Percentiles rank a stretch among this genome's conserved stretches.
phyloP scores from a whole-genome alignment of 2,888 invertebrate species.

The Apotomis turbidana region DNA sequence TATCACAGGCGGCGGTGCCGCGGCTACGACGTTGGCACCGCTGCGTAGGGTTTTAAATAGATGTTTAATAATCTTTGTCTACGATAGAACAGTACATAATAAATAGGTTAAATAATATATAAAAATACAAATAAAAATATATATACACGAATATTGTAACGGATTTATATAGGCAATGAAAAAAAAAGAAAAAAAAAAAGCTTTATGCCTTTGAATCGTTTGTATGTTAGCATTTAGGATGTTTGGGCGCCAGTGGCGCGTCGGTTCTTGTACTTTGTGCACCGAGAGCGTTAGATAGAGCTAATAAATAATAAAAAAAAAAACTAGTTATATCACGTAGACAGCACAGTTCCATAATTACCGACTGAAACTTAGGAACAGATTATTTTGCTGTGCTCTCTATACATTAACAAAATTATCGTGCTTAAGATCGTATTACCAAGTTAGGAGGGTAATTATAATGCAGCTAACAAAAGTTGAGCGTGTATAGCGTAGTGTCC shows the following conservation, averaged over 20 bases:
- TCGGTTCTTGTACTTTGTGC: conserved; percentile 68
- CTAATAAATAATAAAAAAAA: conserved; percentile 65
- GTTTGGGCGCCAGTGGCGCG: conserved; percentile 67
- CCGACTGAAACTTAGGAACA: conserved; percentile 29
- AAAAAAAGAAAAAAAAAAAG: conserved; percentile 75
- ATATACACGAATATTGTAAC: conserved; percentile 81
- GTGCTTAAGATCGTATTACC: conserved; percentile 75
- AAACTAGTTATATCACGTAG: conserved; percentile 59
- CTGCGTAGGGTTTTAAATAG: conserved; percentile 57
- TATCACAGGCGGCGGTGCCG: conserved; percentile 48
- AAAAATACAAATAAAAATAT: conserved; percentile 83
- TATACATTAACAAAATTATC: conserved; percentile 60
- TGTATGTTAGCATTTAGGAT: conserved; percentile 76
- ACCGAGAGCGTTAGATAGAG: conserved; percentile 77
- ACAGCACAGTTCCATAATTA: conserved; percentile 54
- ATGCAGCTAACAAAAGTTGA: conserved; percentile 55
- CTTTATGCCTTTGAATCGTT: conserved; percentile 82
- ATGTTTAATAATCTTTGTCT: conserved; percentile 81
- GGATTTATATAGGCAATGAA: conserved; percentile 75
- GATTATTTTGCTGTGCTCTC: conserved; percentile 51
- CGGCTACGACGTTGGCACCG: conserved; percentile 1
- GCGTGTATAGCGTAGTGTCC: conserved; percentile 67
- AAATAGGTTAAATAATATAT: conserved; percentile 77
- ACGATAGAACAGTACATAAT: conserved; percentile 80
- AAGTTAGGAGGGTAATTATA: conserved; percentile 61